Evolutionary conservation across 2,797 vertebrate genomes (phyloP), one percentile per base, ranked within the genome.

Genomic region (Periparus ater): DNA sequence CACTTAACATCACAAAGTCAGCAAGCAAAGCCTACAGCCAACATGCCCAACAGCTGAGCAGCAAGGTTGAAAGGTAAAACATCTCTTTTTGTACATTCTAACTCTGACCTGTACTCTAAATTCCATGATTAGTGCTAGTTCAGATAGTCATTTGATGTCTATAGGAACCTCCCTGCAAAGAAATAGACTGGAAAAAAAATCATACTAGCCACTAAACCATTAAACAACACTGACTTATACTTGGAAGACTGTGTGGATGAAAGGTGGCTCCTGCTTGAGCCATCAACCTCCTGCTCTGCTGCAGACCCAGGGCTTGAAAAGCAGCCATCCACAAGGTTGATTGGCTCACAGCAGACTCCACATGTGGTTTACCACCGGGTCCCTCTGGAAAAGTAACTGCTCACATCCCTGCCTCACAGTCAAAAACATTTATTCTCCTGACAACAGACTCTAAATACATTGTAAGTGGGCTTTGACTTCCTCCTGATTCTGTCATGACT

Each of bases 311-410:
- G 25, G 42, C 66, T 51, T 51, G n/a, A 40, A 44, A 57, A 87
- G 44, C 2, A 11, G 45, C 19, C 1, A 0, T 44, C 13, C 57
- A 47, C 79, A 68, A 57, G 25, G 38, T 1, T 44, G 47, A 6
- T 17, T 29, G 42, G 55, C 50, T 76, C 36, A 30, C 21, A 76
- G 20, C 29, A 83, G 38, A 71, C 26, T 36, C 2, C 1, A 27
- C 42, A 29, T 4, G 5, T 1, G 2, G 23, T 4, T 40, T 47
- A 51, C 57, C 66, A 45, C 6, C 0, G 0, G 4, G 10, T 79
- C 40, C 55, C 53, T 57, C 60, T 4, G 5, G 34, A 5, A 26
- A 50, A 85, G 20, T 34, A 79, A 60, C 50, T 65, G 61, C 61
- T 88, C 53, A 62, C 38, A 67, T 42, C 45, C 38, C 34, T 36